Conservation (phyloP, 1,140 invertebrate genomes). For the Megalonaias nervosa region DNA sequence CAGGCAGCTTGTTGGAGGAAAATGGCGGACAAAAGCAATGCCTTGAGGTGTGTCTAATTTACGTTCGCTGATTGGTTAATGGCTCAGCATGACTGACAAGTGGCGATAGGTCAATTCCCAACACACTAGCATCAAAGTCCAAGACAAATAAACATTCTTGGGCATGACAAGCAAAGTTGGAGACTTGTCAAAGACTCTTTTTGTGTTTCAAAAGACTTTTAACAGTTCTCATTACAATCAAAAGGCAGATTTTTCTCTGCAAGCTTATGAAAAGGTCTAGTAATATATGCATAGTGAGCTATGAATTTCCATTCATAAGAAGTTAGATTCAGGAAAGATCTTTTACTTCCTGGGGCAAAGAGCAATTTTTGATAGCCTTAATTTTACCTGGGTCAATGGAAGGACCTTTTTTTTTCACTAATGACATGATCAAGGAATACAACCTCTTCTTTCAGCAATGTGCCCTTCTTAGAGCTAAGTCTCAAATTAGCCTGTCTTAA, state of each 20-base stretch:
- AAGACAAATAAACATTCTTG: too few species aligned
- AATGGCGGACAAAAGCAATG: too few species aligned
- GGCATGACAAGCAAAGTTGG: too few species aligned
- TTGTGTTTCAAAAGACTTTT: too few species aligned
- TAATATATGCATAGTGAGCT: constrained; percentile 11
- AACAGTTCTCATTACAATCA: background rate
- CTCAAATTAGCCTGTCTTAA: constrained; percentile 44
- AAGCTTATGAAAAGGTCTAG: constrained; percentile 12
- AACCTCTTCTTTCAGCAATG: constrained; percentile 17
- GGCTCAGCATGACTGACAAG: too few species aligned
- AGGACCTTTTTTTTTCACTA: background rate
- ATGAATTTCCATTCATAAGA: constrained; percentile 18
- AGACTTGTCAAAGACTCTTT: too few species aligned
- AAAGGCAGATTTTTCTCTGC: background rate
- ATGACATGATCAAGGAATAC: constrained; percentile 1
- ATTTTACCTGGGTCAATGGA: background rate
- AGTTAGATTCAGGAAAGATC: constrained; percentile 8
- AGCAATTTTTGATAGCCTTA: background rate
- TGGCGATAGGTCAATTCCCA: too few species aligned
- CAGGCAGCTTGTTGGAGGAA: too few species aligned
- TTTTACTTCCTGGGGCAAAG: constrained; percentile 2
- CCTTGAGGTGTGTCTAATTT: too few species aligned
- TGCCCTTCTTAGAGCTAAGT: constrained; percentile 34
- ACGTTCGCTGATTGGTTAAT: too few species aligned
- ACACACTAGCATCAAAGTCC: too few species aligned